Percentiles rank a stretch among this genome's conserved stretches.
Evolutionary conservation across 2,888 invertebrate genomes (phyloP).

Genomic region (Scaptomyza parva): DNA sequence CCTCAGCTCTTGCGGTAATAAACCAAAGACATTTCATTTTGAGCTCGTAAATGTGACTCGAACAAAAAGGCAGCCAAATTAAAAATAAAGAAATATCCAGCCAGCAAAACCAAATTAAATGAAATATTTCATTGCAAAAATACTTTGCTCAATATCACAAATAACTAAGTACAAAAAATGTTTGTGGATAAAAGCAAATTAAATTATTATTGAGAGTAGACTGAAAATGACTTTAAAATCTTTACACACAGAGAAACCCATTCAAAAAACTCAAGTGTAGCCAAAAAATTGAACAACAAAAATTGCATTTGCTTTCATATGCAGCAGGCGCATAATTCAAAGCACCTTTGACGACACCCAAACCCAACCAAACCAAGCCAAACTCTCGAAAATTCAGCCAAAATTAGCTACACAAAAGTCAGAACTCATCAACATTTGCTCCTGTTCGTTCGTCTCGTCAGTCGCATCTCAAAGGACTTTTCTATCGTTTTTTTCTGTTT

Average conservation of each 20-base stretch:
- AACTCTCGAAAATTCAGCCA: constrained; percentile 13
- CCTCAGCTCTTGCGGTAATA: constrained; percentile 55
- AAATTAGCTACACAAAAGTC: constrained; percentile 63
- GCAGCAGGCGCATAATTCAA: constrained; percentile 44
- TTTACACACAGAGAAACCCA: neutral
- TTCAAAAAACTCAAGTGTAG: constrained; percentile 45
- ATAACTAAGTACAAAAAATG: constrained; percentile 14
- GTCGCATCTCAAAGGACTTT: constrained; percentile 73
- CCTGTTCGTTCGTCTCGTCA: no score
- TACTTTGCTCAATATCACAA: constrained; percentile 19
- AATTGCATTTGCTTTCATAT: constrained; percentile 60
- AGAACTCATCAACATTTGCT: constrained; percentile 43
- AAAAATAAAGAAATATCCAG: constrained; percentile 35
- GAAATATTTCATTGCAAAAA: constrained; percentile 23
- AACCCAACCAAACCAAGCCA: no score
- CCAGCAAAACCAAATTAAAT: constrained; percentile 46
- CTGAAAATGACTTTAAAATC: no score
- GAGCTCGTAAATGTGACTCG: constrained; percentile 58
- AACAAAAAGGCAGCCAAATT: constrained; percentile 54
- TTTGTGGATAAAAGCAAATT: constrained; percentile 4
- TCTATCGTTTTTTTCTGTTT: constrained; percentile 6
- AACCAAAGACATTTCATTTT: constrained; percentile 68
- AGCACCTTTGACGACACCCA: constrained; percentile 45
- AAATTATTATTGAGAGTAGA: no score
- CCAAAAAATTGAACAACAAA: constrained; percentile 64